Percentiles rank a stretch among this genome's conserved stretches.
Conservation (phyloP, 2,888 invertebrate species). For the Ochropleura plecta region DNA sequence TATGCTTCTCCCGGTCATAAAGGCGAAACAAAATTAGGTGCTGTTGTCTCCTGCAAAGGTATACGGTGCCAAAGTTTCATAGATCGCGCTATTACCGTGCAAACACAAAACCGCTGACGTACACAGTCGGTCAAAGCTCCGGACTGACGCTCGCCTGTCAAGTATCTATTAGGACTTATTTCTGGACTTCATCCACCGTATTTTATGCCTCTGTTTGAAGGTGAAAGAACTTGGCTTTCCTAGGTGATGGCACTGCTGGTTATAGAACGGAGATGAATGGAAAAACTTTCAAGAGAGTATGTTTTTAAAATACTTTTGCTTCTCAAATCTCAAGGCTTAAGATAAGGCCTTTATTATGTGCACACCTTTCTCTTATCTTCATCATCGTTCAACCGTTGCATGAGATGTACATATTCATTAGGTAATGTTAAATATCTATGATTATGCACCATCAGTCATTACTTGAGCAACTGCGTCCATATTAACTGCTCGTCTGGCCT, state of each 20-base stretch:
- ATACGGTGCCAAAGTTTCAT: slow-evolving; percentile 82
- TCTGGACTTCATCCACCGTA: slow-evolving; percentile 63
- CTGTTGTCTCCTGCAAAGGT: slow-evolving; percentile 82
- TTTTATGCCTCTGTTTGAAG: slow-evolving; percentile 58
- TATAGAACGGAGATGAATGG: slow-evolving; percentile 8
- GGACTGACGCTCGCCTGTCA: slow-evolving; percentile 69
- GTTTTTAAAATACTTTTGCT: slow-evolving; percentile 6
- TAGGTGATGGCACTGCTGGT: slow-evolving; percentile 23
- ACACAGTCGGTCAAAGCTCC: slow-evolving; percentile 78
- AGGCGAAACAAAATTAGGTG: slow-evolving; percentile 70
- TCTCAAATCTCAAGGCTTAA: slow-evolving; percentile 19
- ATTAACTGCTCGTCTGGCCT: slow-evolving; percentile 73
- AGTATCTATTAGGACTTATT: slow-evolving; percentile 67
- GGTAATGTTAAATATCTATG: slow-evolving; percentile 27
- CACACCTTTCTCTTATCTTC: slow-evolving; percentile 33
- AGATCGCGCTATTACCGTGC: slow-evolving; percentile 81
- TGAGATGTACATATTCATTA: slow-evolving; percentile 30
- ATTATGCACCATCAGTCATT: slow-evolving; percentile 29
- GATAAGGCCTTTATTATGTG: slow-evolving; percentile 27
- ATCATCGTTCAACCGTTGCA: slow-evolving; percentile 17
- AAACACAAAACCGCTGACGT: slow-evolving; percentile 69
- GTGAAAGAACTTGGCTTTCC: slow-evolving; percentile 62
- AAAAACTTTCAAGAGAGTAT: slow-evolving; percentile 21
- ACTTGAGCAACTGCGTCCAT: slow-evolving; percentile 13
- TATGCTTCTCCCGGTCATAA: slow-evolving; percentile 67